phyloP scores from a whole-genome alignment of 2,797 vertebrate genomes.

The Peromyscus nudipes region DNA sequence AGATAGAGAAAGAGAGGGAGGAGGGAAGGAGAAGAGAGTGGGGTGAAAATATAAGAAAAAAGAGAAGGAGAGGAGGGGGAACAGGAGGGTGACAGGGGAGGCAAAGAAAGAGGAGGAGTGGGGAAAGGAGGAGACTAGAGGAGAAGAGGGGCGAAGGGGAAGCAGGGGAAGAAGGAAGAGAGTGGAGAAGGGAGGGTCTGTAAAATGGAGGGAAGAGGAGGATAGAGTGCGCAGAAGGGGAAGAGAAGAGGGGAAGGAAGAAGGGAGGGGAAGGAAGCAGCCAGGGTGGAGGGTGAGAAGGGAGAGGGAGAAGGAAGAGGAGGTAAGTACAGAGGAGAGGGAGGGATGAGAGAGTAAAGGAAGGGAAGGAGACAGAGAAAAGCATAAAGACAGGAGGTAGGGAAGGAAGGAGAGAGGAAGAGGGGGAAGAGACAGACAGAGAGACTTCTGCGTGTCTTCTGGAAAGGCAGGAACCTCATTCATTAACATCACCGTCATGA shows the following conservation, averaged over 20 bases:
- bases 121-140: neutral
- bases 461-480: neutral
- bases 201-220: neutral
- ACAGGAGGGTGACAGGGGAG: too few species aligned
- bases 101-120: neutral
- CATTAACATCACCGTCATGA: too few species aligned
- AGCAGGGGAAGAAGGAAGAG: too few species aligned
- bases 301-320: too few species aligned
- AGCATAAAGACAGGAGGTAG: too few species aligned
- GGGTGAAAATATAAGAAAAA: neutral
- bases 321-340: neutral
- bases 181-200: rapidly evolving
- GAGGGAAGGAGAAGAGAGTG: too few species aligned
- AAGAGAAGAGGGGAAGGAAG: too few species aligned
- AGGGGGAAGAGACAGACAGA: neutral
- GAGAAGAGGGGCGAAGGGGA: too few species aligned
- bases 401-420: neutral
- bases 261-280: neutral
- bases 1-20: neutral
- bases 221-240: neutral
- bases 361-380: neutral
- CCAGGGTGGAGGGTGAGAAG: neutral
- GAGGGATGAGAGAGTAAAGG: neutral
- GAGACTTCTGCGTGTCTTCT: neutral
- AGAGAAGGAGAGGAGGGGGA: neutral